Evolutionary conservation across 2,113 vertebrate genomes (phyloP).

Genomic region (Sclerurus mexicanus): DNA sequence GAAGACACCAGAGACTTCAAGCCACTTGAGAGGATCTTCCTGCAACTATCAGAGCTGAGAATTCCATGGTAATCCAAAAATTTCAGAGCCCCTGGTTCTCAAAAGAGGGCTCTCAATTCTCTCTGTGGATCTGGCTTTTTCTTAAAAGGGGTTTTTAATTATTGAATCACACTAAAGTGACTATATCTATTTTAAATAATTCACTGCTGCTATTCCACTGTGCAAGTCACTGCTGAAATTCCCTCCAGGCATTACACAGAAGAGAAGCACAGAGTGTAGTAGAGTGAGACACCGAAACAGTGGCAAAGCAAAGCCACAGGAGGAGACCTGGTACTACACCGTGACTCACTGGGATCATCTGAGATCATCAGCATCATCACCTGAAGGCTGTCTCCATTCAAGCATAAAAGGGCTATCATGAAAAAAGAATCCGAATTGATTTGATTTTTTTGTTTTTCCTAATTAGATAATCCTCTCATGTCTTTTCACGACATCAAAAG

Average conservation of each 20-base stretch:
- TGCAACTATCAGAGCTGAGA: background rate
- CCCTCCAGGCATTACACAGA: background rate
- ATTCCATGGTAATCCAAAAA: background rate
- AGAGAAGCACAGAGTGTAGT: background rate
- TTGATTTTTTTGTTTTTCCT: background rate
- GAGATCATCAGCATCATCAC: background rate
- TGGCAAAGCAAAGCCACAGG: background rate
- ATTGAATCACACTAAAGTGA: slow-evolving; percentile 19
- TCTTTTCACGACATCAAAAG: background rate
- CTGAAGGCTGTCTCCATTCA: background rate
- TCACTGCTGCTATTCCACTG: background rate
- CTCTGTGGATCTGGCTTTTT: background rate
- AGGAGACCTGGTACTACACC: background rate
- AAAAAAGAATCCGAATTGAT: background rate
- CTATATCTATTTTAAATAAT: slow-evolving; percentile 42
- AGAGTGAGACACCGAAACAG: background rate
- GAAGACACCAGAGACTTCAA: background rate
- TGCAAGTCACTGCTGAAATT: background rate
- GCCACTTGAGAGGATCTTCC: background rate
- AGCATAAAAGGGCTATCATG: background rate
- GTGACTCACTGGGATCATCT: background rate
- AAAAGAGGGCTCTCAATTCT: background rate
- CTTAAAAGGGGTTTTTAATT: slow-evolving; percentile 33
- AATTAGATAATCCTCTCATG: background rate
- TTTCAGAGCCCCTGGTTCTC: background rate